Conservation (phyloP, 2,113 vertebrate genomes). For the Clupea harengus region DNA sequence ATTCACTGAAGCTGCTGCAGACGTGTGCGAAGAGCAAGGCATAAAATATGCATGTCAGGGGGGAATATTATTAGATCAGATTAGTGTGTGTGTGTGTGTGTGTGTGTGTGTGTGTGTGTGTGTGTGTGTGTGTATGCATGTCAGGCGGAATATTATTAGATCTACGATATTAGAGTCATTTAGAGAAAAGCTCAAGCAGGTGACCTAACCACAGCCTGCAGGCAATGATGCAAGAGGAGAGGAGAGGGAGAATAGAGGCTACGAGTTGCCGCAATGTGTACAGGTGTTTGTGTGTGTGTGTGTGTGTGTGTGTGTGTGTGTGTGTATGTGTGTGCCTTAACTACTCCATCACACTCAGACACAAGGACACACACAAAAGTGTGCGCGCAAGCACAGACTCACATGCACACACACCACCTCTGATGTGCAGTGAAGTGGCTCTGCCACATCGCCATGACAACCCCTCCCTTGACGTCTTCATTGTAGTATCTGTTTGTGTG, state of each 20-base stretch:
- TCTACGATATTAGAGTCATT: too few relatives aligned
- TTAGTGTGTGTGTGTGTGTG: neutral
- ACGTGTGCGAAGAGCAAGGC: neutral
- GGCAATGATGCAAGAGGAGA: too few relatives aligned
- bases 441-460: neutral
- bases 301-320: slow-evolving; percentile 14
- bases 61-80: neutral
- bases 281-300: slow-evolving; percentile 4
- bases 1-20: neutral
- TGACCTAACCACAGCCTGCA: too few relatives aligned
- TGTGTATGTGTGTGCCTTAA: slow-evolving; percentile 20
- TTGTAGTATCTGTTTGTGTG: neutral
- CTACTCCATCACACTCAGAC: too few relatives aligned
- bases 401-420: neutral
- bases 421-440: neutral
- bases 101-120: neutral
- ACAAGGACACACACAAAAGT: too few relatives aligned
- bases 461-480: neutral
- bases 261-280: neutral
- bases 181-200: too few relatives aligned
- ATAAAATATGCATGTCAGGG: neutral
- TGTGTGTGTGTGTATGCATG: too few relatives aligned
- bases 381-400: neutral
- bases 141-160: too few relatives aligned
- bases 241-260: too few relatives aligned